Evolutionary conservation across 2,888 invertebrate species (phyloP), one percentile per base, ranked within the genome.

Genomic region (Teleogryllus oceanicus): DNA sequence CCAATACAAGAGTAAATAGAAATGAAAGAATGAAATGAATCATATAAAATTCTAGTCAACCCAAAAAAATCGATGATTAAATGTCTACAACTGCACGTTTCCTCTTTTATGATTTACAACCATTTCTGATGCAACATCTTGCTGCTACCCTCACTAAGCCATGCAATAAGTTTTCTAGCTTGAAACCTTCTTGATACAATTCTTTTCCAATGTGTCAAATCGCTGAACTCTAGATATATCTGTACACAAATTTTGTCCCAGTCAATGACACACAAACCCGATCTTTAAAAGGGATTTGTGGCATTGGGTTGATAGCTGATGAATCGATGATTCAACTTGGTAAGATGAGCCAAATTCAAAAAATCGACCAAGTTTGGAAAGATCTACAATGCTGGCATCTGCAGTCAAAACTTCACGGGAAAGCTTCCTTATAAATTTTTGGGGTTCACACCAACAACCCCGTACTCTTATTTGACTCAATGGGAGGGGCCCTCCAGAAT

Each of bases 381-480:
- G 88, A 86, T 96, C 94, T 4, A 98, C 95, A 76, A 96, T 94
- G 83, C 92, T 92, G 2, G 97, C 94, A 87, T 97, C 97, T 0
- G 98, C 98, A 86, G 93, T 93, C 49, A 97, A 89, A 79, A 98
- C 96, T 86, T 97, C 96, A 87, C 91, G 87, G n/a, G 83, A 93
- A 93, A 1, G 90, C 89, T 84, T 92, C 92, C 84, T 91, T 92
- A 85, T 92, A 94, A 80, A 91, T 89, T 87, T 92, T 93, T 0
- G 96, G 96, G 83, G 86, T 79, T 94, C 2, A 94, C 89, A 81
- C 88, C 88, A 51, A 94, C 90, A 81, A 93, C n/a, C 87, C 13
- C 92, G 90, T 80, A 89, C 89, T 83, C 90, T 88, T 83, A 91
- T 89, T 24, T 89, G 87, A 82, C 90, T 87, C 78, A 95, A 85